phyloP scores from a whole-genome alignment of 2,113 vertebrate genomes.

The Antennarius striatus region DNA sequence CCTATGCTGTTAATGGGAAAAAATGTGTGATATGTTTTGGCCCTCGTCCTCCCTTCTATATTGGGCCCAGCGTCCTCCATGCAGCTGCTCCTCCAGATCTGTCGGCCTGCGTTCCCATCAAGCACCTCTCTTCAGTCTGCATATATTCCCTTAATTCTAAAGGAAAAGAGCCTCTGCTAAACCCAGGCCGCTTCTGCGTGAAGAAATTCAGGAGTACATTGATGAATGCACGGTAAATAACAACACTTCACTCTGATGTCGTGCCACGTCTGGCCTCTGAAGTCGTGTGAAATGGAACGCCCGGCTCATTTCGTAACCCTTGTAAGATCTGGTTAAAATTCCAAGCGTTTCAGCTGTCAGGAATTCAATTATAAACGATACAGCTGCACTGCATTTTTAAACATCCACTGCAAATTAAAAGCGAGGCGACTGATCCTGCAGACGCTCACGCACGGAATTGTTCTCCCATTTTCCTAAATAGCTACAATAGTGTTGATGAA shows the following conservation, averaged over 20 bases:
- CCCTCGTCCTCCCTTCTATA: slow-evolving; percentile 75
- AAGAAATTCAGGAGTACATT: slow-evolving; percentile 11
- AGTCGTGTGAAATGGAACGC: slow-evolving; percentile 20
- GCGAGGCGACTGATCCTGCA: slow-evolving; percentile 15
- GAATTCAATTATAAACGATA: slow-evolving; percentile 66
- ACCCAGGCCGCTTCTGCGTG: slow-evolving; percentile 20
- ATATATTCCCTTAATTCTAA: slow-evolving; percentile 45
- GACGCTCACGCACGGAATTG: slow-evolving; percentile 1
- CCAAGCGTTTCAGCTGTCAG: slow-evolving; percentile 55
- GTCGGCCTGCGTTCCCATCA: slow-evolving; percentile 63
- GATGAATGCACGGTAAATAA: slow-evolving; percentile 18
- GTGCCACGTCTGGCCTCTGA: slow-evolving; percentile 10
- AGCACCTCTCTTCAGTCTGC: slow-evolving; percentile 56
- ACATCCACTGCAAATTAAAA: slow-evolving; percentile 42
- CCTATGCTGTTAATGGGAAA: slow-evolving; percentile 80
- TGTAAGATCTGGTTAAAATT: slow-evolving; percentile 46
- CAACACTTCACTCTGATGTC: slow-evolving; percentile 26
- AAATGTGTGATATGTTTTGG: slow-evolving; percentile 80
- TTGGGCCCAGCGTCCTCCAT: slow-evolving; percentile 64
- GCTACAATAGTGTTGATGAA: slow-evolving; percentile 11
- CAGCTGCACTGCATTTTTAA: slow-evolving; percentile 55
- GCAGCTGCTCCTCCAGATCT: slow-evolving; percentile 77
- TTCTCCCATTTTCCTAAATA: not conserved
- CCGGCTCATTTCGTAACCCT: slow-evolving; percentile 13
- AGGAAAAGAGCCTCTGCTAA: slow-evolving; percentile 19